These are phyloP conservation scores for Kryphioiulus occultus DNA, from an alignment of 2,888 invertebrate genomes.

Conservation along the genomic window DNA sequence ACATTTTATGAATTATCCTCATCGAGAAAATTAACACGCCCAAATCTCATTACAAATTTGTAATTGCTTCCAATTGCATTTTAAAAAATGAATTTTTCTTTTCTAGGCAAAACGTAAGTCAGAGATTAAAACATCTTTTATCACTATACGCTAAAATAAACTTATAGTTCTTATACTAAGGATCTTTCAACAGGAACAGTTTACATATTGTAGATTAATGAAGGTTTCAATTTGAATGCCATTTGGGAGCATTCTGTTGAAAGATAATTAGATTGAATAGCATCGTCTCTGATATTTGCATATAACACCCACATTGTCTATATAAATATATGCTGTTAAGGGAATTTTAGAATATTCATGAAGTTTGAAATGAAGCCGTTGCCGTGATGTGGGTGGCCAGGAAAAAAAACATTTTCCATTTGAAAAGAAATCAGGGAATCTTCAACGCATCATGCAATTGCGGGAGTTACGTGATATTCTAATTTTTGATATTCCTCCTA, in stretches of 20 bases:
- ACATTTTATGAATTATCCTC: no score
- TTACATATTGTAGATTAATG: neutral
- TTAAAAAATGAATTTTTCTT: no score
- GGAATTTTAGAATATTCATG: neutral
- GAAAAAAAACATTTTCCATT: no score
- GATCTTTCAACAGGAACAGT: no score
- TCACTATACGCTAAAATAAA: neutral
- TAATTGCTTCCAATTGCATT: no score
- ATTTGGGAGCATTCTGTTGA: neutral
- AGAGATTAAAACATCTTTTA: neutral
- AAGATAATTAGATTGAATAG: neutral
- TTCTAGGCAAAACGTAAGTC: no score
- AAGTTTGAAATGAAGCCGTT: neutral
- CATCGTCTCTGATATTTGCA: neutral
- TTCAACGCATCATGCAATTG: no score
- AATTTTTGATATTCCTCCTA: no score
- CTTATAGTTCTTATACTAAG: neutral
- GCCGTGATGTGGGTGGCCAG: neutral
- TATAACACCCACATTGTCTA: neutral
- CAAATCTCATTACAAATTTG: no score
- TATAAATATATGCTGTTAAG: neutral
- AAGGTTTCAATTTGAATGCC: neutral
- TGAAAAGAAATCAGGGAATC: no score
- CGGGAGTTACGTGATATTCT: no score
- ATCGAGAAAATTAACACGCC: no score